Evolutionary conservation across 2,797 vertebrate species (phyloP).

Genomic region (Remorina albescens): DNA sequence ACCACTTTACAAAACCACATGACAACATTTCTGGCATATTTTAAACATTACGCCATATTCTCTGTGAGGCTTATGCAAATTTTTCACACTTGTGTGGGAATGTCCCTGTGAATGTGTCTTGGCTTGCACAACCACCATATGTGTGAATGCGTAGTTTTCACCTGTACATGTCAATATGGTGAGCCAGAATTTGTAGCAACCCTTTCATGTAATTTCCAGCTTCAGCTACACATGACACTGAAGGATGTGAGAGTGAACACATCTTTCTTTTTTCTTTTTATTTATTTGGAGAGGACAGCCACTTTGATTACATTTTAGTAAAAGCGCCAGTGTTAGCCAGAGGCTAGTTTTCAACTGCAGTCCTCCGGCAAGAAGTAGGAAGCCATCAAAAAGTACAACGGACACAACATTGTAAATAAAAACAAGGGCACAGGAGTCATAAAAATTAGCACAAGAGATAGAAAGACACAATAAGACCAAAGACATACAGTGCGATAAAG

Average conservation of each 20-base stretch:
- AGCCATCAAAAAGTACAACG: no score
- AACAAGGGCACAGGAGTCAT: no score
- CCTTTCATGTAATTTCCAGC: constrained; percentile 31
- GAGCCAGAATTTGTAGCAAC: constrained; percentile 45
- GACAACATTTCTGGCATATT: constrained; percentile 41
- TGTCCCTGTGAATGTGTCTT: constrained; percentile 65
- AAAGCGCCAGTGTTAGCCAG: no score
- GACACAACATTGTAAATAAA: no score
- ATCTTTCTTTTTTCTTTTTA: no score
- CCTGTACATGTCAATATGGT: constrained; percentile 44
- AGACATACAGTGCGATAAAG: no score
- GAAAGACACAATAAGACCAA: no score
- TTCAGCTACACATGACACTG: constrained; percentile 6
- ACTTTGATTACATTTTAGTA: no score
- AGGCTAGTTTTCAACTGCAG: no score
- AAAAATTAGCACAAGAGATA: no score
- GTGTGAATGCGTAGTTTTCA: constrained; percentile 62
- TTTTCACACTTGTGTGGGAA: constrained; percentile 73
- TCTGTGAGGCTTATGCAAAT: constrained; percentile 19
- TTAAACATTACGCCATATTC: constrained; percentile 23
- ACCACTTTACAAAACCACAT: constrained; percentile 4
- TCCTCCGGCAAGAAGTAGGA: no score
- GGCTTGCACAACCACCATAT: constrained; percentile 33
- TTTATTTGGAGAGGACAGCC: no score
- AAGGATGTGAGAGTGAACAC: constrained; percentile 20